phyloP scores from a whole-genome alignment of 2,797 vertebrate genomes.

The Anniella stebbinsi region DNA sequence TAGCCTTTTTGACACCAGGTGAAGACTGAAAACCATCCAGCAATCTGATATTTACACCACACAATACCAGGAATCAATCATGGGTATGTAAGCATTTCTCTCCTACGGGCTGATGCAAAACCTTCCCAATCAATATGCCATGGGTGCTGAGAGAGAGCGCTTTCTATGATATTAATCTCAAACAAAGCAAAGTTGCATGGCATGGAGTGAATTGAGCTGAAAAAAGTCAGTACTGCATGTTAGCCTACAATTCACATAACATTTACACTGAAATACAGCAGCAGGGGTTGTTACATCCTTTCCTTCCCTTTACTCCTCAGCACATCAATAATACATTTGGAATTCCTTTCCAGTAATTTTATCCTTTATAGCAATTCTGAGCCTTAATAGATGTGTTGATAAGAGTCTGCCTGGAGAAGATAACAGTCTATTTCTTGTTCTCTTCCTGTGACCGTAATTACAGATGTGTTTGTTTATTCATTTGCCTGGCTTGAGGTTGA shows the following conservation, averaged over 20 bases:
- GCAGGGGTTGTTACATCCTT: slow-evolving; percentile 48
- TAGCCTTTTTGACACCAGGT: not conserved
- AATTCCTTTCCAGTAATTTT: slow-evolving; percentile 64
- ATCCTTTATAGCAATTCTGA: slow-evolving; percentile 52
- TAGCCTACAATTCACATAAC: slow-evolving; percentile 24
- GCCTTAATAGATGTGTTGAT: slow-evolving; percentile 65
- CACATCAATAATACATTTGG: slow-evolving; percentile 56
- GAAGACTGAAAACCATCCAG: not conserved
- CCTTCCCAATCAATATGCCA: not conserved
- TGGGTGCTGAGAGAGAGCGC: not conserved
- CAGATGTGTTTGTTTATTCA: slow-evolving; percentile 48
- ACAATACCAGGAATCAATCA: not conserved
- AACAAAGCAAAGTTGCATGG: not conserved
- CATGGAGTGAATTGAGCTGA: not conserved
- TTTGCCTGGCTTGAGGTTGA: not conserved
- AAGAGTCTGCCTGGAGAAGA: slow-evolving; percentile 57
- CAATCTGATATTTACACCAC: not conserved
- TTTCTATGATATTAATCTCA: not conserved
- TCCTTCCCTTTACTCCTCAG: not conserved
- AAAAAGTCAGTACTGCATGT: not conserved
- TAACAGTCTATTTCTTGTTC: slow-evolving; percentile 48
- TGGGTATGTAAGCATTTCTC: too few relatives aligned
- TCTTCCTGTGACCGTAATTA: slow-evolving; percentile 25
- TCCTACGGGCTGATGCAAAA: fast-evolving
- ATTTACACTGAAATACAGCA: slow-evolving; percentile 32